Conservation (phyloP, 2,113 vertebrate species). For the Deroptyus accipitrinus region DNA sequence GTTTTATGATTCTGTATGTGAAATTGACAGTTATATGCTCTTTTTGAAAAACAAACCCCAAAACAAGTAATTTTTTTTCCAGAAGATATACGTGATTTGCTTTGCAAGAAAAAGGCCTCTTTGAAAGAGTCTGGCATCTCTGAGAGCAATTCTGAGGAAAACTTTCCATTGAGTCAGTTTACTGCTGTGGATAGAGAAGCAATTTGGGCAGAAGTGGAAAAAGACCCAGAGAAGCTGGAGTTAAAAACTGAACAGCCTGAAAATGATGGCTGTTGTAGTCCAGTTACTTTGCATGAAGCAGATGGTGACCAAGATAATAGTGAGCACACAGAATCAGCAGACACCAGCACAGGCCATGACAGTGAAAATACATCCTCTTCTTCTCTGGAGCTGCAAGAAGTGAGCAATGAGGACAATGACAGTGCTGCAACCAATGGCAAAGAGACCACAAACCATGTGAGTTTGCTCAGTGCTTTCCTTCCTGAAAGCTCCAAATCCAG, state of each 20-base stretch:
- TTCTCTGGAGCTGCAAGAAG: constrained; percentile 71
- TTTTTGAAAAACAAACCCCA: not conserved
- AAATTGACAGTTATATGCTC: not conserved
- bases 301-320: constrained; percentile 72
- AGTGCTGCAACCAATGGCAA: not conserved
- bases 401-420: constrained; percentile 69
- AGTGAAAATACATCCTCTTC: constrained; percentile 88
- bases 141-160: constrained; percentile 73
- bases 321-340: constrained; percentile 91
- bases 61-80: not conserved
- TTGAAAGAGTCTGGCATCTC: constrained; percentile 50
- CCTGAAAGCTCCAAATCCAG: constrained; percentile 29
- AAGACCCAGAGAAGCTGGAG: constrained; percentile 69
- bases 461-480: not conserved
- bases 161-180: constrained; percentile 72
- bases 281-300: not conserved
- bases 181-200: constrained; percentile 88
- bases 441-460: not conserved
- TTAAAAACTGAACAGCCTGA: constrained; percentile 32
- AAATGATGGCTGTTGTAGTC: not conserved
- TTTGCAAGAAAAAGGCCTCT: constrained; percentile 72
- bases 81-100: constrained; percentile 69
- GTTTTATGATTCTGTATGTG: not conserved
- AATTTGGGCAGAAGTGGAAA: constrained; percentile 90
- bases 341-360: constrained; percentile 83